phyloP scores from a whole-genome alignment of 2,113 vertebrate species.

The Condylura cristata region DNA sequence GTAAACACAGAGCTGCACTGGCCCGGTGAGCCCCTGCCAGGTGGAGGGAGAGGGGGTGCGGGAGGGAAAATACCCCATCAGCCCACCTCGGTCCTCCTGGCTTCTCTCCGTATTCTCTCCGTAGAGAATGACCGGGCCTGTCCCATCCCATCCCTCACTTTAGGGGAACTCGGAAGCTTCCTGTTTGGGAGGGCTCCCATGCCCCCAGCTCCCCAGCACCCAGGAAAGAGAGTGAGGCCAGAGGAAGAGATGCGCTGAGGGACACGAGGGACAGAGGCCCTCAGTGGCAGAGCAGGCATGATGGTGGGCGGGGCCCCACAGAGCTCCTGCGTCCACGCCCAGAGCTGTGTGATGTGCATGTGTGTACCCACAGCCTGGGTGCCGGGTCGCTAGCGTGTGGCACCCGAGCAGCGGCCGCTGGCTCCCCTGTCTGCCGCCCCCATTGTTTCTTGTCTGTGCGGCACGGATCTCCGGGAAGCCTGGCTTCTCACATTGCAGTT shows the following conservation, averaged over 20 bases:
- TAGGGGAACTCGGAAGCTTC: not conserved
- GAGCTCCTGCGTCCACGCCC: no score
- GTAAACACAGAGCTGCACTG: fast-evolving
- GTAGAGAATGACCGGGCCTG: not conserved
- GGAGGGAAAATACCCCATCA: not conserved
- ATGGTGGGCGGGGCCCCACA: fast-evolving
- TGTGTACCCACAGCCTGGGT: no score
- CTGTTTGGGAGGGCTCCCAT: not conserved
- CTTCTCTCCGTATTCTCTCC: no score
- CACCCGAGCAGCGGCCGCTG: no score
- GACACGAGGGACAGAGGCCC: constrained; percentile 52
- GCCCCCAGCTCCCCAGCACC: not conserved
- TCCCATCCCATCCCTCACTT: not conserved
- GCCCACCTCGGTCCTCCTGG: not conserved
- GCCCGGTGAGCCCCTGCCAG: not conserved
- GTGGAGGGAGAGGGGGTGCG: not conserved
- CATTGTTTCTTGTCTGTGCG: no score
- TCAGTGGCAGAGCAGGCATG: not conserved
- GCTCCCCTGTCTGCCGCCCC: no score
- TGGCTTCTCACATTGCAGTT: no score
- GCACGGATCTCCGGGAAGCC: no score
- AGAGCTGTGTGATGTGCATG: no score
- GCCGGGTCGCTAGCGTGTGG: no score
- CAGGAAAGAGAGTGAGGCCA: not conserved
- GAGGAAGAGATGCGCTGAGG: constrained; percentile 51